These are phyloP conservation scores for Pempheris klunzingeri DNA, from an alignment of 2,797 vertebrate species.

Conservation along the genomic window DNA sequence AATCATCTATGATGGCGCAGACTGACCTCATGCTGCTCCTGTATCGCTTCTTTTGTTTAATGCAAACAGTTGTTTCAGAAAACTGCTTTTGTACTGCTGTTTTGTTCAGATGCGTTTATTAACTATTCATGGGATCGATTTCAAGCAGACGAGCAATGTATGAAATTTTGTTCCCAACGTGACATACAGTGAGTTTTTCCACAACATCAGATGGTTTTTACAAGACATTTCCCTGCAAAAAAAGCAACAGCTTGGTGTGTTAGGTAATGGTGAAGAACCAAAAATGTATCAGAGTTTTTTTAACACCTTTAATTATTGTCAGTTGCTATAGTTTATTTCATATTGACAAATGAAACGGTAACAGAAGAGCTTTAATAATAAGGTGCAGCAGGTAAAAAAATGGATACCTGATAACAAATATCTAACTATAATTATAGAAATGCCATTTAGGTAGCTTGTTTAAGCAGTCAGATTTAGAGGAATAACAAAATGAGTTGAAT, in stretches of 20 bases:
- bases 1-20: constrained; percentile 55
- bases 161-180: constrained; percentile 36
- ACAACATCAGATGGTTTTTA: background rate
- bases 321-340: too few relatives aligned
- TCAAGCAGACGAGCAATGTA: constrained; percentile 44
- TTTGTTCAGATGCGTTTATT: constrained; percentile 23
- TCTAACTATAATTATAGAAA: too few relatives aligned
- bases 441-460: too few relatives aligned
- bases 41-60: constrained; percentile 46
- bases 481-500: too few relatives aligned
- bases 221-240: background rate
- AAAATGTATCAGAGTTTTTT: background rate
- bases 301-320: background rate
- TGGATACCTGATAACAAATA: too few relatives aligned
- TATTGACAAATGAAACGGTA: background rate
- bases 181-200: constrained; percentile 7
- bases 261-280: background rate
- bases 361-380: too few relatives aligned
- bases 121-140: constrained; percentile 34
- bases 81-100: constrained; percentile 34
- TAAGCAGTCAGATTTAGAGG: too few relatives aligned
- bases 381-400: too few relatives aligned
- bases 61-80: constrained; percentile 46
- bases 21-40: constrained; percentile 56
- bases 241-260: background rate